These are phyloP conservation scores for Enteromius viviparus DNA, from an alignment of 2,797 vertebrate species.

Conservation along the genomic window DNA sequence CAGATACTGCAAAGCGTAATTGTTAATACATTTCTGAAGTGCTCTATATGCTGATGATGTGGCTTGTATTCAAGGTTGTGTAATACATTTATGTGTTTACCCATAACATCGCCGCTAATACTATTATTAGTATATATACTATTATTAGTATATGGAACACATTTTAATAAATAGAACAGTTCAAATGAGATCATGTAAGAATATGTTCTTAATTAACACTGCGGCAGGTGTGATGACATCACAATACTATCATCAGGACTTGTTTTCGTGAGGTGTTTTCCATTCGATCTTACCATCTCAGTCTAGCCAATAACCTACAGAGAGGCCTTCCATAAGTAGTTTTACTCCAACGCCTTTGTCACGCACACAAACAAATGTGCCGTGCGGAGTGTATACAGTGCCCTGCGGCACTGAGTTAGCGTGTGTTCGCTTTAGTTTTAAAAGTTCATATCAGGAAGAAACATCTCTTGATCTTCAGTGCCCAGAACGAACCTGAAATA, in stretches of 20 bases:
- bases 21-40: background rate
- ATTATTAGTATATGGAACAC: background rate
- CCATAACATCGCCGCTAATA: background rate
- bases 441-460: background rate
- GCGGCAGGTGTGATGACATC: background rate
- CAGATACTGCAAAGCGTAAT: too few species aligned
- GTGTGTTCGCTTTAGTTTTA: background rate
- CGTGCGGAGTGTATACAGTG: background rate
- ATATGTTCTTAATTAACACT: background rate
- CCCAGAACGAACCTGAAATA: background rate
- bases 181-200: background rate
- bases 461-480: background rate
- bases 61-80: background rate
- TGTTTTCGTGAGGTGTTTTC: background rate
- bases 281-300: background rate
- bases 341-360: constrained; percentile 8
- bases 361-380: constrained; percentile 20
- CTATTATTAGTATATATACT: too few species aligned
- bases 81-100: background rate
- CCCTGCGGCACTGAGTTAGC: background rate
- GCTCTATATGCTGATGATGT: background rate
- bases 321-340: background rate
- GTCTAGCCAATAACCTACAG: background rate
- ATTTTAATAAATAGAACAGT: background rate
- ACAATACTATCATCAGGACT: background rate